Base-by-base conservation (phyloP, 2,888 invertebrate genomes). In the Cephus pulcher region DNA sequence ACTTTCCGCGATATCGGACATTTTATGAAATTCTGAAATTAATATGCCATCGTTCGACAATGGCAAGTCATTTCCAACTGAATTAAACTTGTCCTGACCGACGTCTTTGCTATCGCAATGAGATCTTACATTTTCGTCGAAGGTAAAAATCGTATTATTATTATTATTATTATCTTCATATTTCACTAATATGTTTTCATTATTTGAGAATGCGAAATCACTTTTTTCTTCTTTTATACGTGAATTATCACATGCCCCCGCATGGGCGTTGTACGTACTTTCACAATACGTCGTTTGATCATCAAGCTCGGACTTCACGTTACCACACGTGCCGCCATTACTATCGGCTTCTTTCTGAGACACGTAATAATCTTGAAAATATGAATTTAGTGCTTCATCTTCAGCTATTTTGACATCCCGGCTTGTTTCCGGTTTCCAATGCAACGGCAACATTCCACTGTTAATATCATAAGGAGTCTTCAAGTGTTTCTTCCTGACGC, bases 401-500 rank as follows among this genome's bases (percentile, higher is more conserved):
- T 56, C 56, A 9, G 56, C 9, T 56, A 23, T 56, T 23, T 2
- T 56, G 56, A 23, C 56, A 56, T 56, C 23, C 9, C 9, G 56
- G 9, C 23, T 56, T 15, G 56, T 23, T 56, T 56, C 9, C 23
- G 2, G 9, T 56, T 56, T 56, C 56, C 56, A 56, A 56, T 56
- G 23, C 23, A 9, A 56, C 23, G 56, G 56, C 9, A 56, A 56
- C 23, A 56, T 23, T 56, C 23, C 23, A 56, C 23, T 23, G 23
- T 56, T 23, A 56, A 56, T 56, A 56, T 56, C 9, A 23, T 56
- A 15, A 56, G 56, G n/a, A 35, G 35, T 12, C 71, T 71, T 34
- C 68, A 88, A 75, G 35, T 88, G 79, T 73, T 86, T 88, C 1
- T 83, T 83, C 56, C 85, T 82, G 9, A 89, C 35, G 0, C 30